Evolutionary conservation across 2,888 invertebrate species (phyloP).

Genomic region (Sminthurinus aureus): DNA sequence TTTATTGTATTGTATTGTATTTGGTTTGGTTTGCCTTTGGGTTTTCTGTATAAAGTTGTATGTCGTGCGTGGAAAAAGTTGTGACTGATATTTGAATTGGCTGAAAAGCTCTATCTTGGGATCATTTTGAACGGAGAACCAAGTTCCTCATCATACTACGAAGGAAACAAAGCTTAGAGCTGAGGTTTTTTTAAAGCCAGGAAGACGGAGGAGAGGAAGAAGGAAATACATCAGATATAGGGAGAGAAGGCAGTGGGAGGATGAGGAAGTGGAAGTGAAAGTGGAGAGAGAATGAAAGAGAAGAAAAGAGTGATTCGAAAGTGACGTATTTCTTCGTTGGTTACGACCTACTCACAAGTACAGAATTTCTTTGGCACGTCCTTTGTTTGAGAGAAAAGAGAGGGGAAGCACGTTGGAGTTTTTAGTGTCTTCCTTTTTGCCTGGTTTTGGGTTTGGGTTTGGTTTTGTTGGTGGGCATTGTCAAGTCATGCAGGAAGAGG

Average conservation of each 20-base stretch:
- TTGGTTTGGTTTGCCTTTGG: too few relatives aligned
- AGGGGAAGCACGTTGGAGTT: conserved; percentile 17
- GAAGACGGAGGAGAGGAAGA: neutral
- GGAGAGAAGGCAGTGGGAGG: too few relatives aligned
- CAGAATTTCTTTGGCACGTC: conserved; percentile 35
- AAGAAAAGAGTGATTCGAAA: conserved; percentile 19
- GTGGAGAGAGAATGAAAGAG: neutral
- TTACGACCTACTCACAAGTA: conserved; percentile 32
- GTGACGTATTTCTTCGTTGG: conserved; percentile 30
- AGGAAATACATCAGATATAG: neutral
- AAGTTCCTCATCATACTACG: conserved; percentile 17
- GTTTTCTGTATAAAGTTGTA: too few relatives aligned
- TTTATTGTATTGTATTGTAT: neutral
- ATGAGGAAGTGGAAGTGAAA: neutral
- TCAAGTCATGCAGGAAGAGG: conserved; percentile 29
- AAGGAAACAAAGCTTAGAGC: conserved; percentile 7
- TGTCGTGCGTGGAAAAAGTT: neutral
- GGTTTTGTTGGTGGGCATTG: conserved; percentile 32
- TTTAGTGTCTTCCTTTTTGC: conserved; percentile 23
- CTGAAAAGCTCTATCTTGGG: neutral
- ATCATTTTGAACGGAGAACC: conserved; percentile 21
- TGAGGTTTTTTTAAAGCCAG: neutral
- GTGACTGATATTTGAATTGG: conserved; percentile 3
- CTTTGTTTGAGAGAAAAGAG: conserved; percentile 25
- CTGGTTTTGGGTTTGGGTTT: neutral